phyloP scores from a whole-genome alignment of 2,888 invertebrate genomes.

The Drosophila glabriapex region DNA sequence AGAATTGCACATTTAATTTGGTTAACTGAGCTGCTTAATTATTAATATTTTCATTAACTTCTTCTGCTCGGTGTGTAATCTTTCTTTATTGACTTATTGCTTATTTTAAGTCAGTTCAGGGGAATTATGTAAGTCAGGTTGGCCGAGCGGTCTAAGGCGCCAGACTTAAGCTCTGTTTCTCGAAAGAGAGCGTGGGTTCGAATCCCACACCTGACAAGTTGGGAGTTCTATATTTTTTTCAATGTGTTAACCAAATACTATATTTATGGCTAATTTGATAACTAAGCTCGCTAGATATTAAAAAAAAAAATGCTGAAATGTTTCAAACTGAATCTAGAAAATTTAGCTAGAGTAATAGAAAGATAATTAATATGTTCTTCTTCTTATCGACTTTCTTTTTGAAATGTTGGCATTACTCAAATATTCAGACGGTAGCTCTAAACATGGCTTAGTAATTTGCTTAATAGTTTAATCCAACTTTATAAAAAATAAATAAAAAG shows the following conservation, averaged over 20 bases:
- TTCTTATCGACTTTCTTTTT: neutral
- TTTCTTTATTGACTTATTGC: neutral
- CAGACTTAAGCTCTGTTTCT: conserved; percentile 18
- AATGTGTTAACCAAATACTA: neutral
- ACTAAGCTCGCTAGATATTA: neutral
- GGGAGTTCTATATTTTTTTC: neutral
- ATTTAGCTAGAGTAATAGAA: neutral
- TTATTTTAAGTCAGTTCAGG: neutral
- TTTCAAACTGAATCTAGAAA: neutral
- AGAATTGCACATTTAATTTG: neutral
- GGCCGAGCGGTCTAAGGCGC: conserved; percentile 16
- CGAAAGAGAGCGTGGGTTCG: conserved; percentile 20
- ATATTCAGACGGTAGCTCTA: neutral
- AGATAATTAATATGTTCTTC: no score
- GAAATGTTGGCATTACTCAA: neutral
- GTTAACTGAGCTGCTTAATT: conserved; percentile 6
- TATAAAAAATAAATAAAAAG: neutral
- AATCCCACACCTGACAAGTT: conserved; percentile 13
- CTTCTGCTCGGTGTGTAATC: neutral
- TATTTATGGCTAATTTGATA: neutral
- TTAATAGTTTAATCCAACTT: no score
- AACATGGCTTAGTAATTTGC: neutral
- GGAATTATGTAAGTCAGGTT: neutral
- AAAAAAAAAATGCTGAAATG: fast-evolving
- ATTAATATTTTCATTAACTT: conserved; percentile 1